Evolutionary conservation across 2,797 vertebrate species (phyloP).

Genomic region (Xyrichtys novacula): DNA sequence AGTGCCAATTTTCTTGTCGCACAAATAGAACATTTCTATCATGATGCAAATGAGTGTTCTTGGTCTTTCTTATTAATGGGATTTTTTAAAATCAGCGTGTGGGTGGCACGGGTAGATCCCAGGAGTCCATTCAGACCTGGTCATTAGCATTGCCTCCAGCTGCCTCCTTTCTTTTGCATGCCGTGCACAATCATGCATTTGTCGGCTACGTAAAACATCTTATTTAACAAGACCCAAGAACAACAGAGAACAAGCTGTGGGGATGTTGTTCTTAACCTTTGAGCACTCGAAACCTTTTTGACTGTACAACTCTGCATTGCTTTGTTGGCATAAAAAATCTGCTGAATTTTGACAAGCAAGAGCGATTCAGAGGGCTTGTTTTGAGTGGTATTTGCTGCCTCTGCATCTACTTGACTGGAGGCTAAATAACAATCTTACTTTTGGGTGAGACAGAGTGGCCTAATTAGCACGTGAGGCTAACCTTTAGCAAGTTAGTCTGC

Average conservation of each 20-base stretch:
- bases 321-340: neutral
- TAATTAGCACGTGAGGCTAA: neutral
- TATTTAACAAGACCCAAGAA: conserved; percentile 28
- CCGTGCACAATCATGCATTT: neutral
- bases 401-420: neutral
- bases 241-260: neutral
- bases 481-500: neutral
- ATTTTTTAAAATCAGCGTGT: conserved; percentile 39
- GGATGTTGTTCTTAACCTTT: neutral
- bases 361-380: neutral
- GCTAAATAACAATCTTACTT: neutral
- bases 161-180: conserved; percentile 31
- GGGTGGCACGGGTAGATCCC: conserved; percentile 29
- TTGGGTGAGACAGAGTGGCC: neutral
- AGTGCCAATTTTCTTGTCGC: neutral
- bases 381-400: neutral
- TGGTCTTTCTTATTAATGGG: conserved; percentile 35
- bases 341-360: neutral
- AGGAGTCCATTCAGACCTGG: conserved; percentile 23
- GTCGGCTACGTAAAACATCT: conserved; percentile 22
- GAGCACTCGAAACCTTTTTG: neutral
- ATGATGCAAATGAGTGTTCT: conserved; percentile 45
- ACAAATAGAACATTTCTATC: conserved; percentile 30
- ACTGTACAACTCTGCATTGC: neutral
- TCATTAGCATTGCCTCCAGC: conserved; percentile 53